Percentiles rank a stretch among this genome's conserved stretches.
Conservation (phyloP, 2,888 invertebrate genomes). For the Trachelus iudaicus region DNA sequence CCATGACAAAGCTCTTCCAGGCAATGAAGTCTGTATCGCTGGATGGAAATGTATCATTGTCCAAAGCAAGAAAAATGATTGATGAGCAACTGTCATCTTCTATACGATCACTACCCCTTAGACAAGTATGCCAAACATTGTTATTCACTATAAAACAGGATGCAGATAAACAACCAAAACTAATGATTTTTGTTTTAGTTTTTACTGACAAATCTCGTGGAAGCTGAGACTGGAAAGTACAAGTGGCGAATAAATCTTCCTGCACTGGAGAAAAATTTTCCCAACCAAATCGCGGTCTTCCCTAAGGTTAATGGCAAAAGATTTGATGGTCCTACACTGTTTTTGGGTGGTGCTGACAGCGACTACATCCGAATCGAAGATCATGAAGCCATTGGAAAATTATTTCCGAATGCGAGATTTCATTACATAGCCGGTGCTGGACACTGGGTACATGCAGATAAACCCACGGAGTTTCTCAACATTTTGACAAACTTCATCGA, state of each 20-base stretch:
- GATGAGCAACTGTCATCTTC: conserved; percentile 73
- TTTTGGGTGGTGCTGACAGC: conserved; percentile 87
- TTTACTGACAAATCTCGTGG: conserved; percentile 86
- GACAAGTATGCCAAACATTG: conserved; percentile 57
- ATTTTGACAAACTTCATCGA: conserved; percentile 74
- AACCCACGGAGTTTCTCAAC: conserved; percentile 82
- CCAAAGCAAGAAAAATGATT: conserved; percentile 76
- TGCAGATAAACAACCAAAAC: not conserved
- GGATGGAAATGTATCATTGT: conserved; percentile 73
- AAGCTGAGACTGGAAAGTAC: conserved; percentile 72
- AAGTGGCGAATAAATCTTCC: conserved; percentile 86
- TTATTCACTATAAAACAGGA: not conserved
- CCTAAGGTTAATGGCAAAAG: conserved; percentile 65
- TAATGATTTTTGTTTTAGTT: conserved; percentile 69
- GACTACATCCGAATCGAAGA: conserved; percentile 78
- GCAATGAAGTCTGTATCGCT: conserved; percentile 74
- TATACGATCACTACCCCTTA: conserved; percentile 71
- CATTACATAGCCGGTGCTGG: conserved; percentile 83
- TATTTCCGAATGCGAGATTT: conserved; percentile 80
- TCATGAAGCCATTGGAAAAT: conserved; percentile 72
- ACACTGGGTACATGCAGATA: conserved; percentile 95
- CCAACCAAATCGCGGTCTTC: conserved; percentile 73
- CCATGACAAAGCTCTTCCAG: conserved; percentile 75
- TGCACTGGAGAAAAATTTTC: conserved; percentile 76
- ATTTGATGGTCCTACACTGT: conserved; percentile 76